Conservation (phyloP, 1,140 invertebrate species). For the Choristoneura fumiferana region DNA sequence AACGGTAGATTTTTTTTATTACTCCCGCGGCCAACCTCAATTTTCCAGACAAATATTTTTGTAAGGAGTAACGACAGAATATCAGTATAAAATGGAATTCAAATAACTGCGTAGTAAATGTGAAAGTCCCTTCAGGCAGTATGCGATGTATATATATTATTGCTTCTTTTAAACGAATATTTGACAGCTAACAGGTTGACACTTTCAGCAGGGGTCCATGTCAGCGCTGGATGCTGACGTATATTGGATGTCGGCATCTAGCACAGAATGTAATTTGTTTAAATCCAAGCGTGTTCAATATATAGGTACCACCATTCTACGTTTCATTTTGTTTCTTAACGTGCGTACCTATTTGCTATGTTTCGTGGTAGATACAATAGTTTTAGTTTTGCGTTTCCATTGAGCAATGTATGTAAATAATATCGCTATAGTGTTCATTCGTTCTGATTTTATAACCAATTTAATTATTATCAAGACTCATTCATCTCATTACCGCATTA, state of each 20-base stretch:
- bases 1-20: constrained; percentile 37
- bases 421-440: too few species aligned
- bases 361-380: too few species aligned
- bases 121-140: constrained; percentile 19
- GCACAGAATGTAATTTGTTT: too few species aligned
- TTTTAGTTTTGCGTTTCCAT: too few species aligned
- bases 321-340: too few species aligned
- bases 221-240: constrained; percentile 24
- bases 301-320: too few species aligned
- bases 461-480: too few species aligned
- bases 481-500: too few species aligned
- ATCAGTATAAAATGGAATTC: constrained; percentile 26
- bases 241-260: constrained; percentile 19
- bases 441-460: too few species aligned
- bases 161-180: constrained; percentile 40
- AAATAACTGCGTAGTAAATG: constrained; percentile 26
- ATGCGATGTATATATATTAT: constrained; percentile 22
- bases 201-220: constrained; percentile 33
- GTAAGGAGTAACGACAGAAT: constrained; percentile 22
- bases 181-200: constrained; percentile 30
- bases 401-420: too few species aligned
- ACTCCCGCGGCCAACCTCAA: constrained; percentile 29
- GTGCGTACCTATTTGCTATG: too few species aligned
- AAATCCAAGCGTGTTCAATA: too few species aligned
- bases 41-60: constrained; percentile 37